A percentile compares a stretch with the other conserved stretches of the same genome.
phyloP scores from a whole-genome alignment of 2,888 invertebrate genomes.

The Drosophila mulleri region DNA sequence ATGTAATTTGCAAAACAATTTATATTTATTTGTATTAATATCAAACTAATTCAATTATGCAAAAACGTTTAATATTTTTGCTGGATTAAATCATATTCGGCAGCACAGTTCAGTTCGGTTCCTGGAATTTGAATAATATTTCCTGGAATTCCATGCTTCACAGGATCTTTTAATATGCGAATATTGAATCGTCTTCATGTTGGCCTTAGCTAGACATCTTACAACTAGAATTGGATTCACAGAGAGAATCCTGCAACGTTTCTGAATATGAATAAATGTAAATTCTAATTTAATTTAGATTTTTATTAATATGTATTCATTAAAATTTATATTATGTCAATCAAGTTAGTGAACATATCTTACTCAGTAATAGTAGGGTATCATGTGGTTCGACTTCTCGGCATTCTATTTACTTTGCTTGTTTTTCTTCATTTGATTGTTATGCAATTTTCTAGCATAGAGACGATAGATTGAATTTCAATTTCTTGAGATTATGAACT shows the following conservation, averaged over 20 bases:
- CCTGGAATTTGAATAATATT: neutral
- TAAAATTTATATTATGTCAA: neutral
- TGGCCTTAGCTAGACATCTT: neutral
- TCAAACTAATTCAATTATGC: conserved; percentile 26
- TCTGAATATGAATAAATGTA: neutral
- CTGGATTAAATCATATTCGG: neutral
- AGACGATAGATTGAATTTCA: conserved; percentile 28
- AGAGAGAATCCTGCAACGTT: neutral
- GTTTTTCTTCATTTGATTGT: conserved; percentile 10
- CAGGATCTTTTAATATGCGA: neutral
- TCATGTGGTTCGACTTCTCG: neutral
- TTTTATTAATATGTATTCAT: no score
- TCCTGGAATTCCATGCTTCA: neutral
- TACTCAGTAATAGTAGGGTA: neutral
- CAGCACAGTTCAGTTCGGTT: neutral
- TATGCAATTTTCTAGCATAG: conserved; percentile 1
- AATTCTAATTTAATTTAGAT: no score
- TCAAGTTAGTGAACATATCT: neutral
- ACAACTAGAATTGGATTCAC: neutral
- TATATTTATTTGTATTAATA: conserved; percentile 2
- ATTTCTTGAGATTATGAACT: conserved; percentile 41
- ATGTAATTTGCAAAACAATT: conserved; percentile 5
- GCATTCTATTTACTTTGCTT: neutral
- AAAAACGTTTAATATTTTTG: neutral
- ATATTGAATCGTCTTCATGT: neutral